Percentiles rank a stretch among this genome's conserved stretches.
These are phyloP conservation scores for Phataginus tetradactyla DNA, from an alignment of 2,797 vertebrate species.

Conservation along the genomic window DNA sequence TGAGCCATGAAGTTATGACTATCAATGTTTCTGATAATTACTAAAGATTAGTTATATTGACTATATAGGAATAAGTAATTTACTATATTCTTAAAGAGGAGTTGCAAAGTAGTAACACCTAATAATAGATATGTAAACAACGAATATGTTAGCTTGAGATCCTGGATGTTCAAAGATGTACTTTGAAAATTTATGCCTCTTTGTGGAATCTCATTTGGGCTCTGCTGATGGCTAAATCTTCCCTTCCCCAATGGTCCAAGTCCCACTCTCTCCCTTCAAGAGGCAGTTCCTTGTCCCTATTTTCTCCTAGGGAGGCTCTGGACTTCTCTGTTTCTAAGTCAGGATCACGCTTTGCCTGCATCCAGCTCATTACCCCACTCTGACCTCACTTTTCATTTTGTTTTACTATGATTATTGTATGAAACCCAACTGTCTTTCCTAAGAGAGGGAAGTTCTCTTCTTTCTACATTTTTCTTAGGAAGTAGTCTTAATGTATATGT, in stretches of 20 bases:
- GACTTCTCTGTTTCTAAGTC: background rate
- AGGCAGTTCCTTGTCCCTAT: background rate
- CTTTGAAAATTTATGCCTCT: background rate
- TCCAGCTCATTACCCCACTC: background rate
- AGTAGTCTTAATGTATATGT: background rate
- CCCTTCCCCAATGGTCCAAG: background rate
- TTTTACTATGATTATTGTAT: background rate
- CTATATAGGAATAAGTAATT: background rate
- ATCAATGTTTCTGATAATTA: slow-evolving; percentile 51
- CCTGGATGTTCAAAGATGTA: background rate
- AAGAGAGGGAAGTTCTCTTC: background rate
- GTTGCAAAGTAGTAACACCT: background rate
- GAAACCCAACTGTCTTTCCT: background rate
- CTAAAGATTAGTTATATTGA: background rate
- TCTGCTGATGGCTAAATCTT: background rate
- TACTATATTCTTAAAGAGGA: background rate
- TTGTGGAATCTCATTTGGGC: background rate
- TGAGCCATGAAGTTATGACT: slow-evolving; percentile 3
- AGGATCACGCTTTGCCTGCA: background rate
- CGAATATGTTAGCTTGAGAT: background rate
- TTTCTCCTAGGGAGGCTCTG: background rate
- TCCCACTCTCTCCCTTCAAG: background rate
- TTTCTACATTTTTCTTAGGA: background rate
- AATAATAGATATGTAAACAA: background rate
- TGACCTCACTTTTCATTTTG: background rate